Conservation (phyloP, 1,140 invertebrate genomes). For the Fopius arisanus region DNA sequence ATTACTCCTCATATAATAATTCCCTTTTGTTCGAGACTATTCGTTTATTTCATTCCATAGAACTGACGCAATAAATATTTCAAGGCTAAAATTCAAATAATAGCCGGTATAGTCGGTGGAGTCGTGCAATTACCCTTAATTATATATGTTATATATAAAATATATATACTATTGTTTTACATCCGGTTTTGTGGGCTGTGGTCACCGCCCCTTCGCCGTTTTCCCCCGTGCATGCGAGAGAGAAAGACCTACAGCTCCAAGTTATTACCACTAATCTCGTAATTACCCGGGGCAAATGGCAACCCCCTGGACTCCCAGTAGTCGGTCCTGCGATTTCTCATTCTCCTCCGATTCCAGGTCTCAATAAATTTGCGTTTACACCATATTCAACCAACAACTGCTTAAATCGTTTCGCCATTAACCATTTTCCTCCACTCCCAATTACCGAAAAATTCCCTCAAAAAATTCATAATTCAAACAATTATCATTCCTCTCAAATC, state of each 20-base stretch:
- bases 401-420: neutral
- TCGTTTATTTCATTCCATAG: neutral
- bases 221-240: neutral
- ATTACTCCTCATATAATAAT: too few species aligned
- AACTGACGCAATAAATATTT: constrained; percentile 9
- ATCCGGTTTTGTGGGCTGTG: constrained; percentile 13
- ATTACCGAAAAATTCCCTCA: too few species aligned
- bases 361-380: neutral
- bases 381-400: too few species aligned
- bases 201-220: neutral
- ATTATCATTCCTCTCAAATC: too few species aligned
- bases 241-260: constrained; percentile 26
- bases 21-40: neutral
- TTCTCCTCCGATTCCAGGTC: neutral
- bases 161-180: constrained; percentile 16
- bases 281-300: constrained; percentile 47
- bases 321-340: neutral
- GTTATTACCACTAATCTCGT: constrained; percentile 51
- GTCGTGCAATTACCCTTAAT: constrained; percentile 8
- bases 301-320: constrained; percentile 34
- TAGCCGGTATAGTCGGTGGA: neutral
- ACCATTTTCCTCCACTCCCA: neutral
- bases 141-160: constrained; percentile 23
- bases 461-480: too few species aligned
- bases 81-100: neutral